Evolutionary conservation across 2,113 vertebrate species (phyloP).

Genomic region (Rhodinocichla rosea): DNA sequence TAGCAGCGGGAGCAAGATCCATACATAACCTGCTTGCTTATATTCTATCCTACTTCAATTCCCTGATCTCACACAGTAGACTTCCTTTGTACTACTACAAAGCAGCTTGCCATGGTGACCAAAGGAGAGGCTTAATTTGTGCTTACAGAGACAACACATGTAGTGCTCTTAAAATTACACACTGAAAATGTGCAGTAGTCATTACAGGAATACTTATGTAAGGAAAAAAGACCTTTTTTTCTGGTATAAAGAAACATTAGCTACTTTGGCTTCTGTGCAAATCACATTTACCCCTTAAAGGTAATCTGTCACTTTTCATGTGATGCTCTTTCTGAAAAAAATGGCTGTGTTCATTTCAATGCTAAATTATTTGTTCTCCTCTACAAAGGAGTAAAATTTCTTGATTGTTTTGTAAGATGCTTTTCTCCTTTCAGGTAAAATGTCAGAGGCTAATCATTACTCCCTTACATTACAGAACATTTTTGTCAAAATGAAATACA

Average conservation of each 20-base stretch:
- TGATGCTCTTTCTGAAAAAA: not conserved
- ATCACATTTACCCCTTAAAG: not conserved
- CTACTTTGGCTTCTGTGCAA: not conserved
- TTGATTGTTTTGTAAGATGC: not conserved
- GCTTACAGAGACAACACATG: not conserved
- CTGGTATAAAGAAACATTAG: not conserved
- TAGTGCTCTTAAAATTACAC: not conserved
- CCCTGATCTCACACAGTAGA: not conserved
- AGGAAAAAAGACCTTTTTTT: not conserved
- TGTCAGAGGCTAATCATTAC: constrained; percentile 3
- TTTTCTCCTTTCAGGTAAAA: constrained; percentile 20
- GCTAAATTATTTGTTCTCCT: not conserved
- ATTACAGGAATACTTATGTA: not conserved
- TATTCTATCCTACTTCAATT: not conserved
- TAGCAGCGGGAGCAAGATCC: not conserved
- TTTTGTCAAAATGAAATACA: constrained; percentile 33
- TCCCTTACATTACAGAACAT: not conserved
- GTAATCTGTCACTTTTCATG: not conserved
- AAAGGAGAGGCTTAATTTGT: not conserved
- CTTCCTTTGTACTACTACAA: not conserved
- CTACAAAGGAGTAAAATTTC: not conserved
- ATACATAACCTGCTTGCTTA: not conserved
- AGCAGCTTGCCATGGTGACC: not conserved
- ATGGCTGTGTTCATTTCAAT: not conserved
- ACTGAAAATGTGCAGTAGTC: not conserved